phyloP scores from a whole-genome alignment of 1,140 invertebrate genomes.

The Planococcus citri region DNA sequence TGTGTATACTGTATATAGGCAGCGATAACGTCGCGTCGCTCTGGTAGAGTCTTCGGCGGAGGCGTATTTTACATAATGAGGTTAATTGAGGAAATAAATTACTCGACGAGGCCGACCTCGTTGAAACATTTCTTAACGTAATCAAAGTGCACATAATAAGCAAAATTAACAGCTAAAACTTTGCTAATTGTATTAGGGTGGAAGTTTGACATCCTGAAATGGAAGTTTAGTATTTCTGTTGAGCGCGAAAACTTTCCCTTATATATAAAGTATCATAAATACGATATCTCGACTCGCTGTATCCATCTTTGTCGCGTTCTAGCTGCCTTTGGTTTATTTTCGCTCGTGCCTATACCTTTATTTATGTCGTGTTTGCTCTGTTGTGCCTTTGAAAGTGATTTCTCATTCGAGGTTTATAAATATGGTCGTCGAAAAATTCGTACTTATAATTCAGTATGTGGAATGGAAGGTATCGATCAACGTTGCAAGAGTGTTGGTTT shows the following conservation, averaged over 20 bases:
- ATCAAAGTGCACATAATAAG: conserved; percentile 3
- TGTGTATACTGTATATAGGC: no score
- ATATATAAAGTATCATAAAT: not conserved
- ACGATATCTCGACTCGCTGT: not conserved
- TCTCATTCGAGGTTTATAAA: no score
- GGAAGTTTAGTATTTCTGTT: conserved; percentile 7
- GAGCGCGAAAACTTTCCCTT: conserved; percentile 6
- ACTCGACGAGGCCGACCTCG: not conserved
- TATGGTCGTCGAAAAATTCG: no score
- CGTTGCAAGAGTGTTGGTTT: no score
- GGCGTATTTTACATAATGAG: not conserved
- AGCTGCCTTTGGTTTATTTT: no score
- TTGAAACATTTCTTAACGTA: conserved; percentile 7
- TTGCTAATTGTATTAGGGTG: conserved; percentile 6
- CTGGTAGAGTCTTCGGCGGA: no score
- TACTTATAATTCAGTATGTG: no score
- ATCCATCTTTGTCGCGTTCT: not conserved
- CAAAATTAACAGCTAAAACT: conserved; percentile 7
- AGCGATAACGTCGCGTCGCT: no score
- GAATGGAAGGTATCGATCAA: no score
- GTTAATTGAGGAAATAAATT: conserved; percentile 4
- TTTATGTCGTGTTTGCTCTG: no score
- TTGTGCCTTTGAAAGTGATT: no score
- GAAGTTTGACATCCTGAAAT: conserved; percentile 3
- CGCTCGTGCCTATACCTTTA: no score